Base-by-base conservation (phyloP, 1,140 invertebrate species). In the Meloidogyne chitwoodi region DNA sequence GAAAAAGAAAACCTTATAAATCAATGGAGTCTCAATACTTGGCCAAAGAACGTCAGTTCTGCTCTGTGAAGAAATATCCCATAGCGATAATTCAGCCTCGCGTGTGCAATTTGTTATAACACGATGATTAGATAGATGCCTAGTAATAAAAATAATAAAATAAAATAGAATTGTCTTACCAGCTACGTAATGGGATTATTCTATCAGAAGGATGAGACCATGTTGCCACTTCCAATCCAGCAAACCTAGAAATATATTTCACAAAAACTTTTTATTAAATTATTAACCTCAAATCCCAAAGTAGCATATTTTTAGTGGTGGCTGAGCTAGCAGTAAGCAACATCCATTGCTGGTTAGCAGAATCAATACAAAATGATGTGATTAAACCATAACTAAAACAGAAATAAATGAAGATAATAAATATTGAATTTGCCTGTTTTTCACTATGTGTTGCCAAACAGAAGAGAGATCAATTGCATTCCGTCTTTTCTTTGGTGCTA, bases 331-430 rank as follows among this genome's bases (percentile, higher is more conserved):
- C 56, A 31, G 81, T 81, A 27, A 81, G 65, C 12, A 81, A 31
- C 81, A 84, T 82, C 81, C 81, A 82, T 62, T 82, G 79, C 34
- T 84, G 79, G 27, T 78, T 84, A 6, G 74, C 11, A 22, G 83
- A 24, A 75, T 82, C 81, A 22, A 82, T 68, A 26, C 82, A 74
- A 56, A 82, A 75, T 14, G 79, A 81, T 34, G 81, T 82, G 24
- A 84, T 72, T 34, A 74, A 74, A 22, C 81, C 81, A 44, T 80
- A 80, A 77, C 65, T 75, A 27, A 22, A 75, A 64, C 16, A 19
- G 63, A 19, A 11, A 44, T 5, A 41, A 38, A 24, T n/a, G 10
- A 8, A 64, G 4, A 6, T 22, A 24, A 0, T 6, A 8, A 8
- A 31, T 5, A 67, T 67, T 24, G 3, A 24, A 56, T 24, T 16